These are phyloP conservation scores for Amazona guildingii DNA, from an alignment of 2,113 vertebrate genomes.

Conservation along the genomic window DNA sequence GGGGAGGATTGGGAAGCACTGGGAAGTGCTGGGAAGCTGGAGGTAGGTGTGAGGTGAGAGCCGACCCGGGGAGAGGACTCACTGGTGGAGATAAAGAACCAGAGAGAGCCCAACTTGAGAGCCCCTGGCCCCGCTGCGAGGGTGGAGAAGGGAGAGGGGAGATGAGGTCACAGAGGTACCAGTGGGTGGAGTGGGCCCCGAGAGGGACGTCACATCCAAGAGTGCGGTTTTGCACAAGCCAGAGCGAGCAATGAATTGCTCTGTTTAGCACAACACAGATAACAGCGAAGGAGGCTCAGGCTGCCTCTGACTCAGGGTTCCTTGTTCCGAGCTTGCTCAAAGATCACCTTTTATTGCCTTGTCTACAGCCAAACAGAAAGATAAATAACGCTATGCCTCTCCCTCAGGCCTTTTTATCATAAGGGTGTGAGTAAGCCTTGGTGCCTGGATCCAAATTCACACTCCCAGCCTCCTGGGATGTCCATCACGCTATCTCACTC, in stretches of 20 bases:
- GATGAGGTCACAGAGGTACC: constrained; percentile 49
- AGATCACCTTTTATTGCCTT: constrained; percentile 44
- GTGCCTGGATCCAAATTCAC: neutral
- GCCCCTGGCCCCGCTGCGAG: fast-evolving
- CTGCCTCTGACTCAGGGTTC: constrained; percentile 20
- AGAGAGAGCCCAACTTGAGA: neutral
- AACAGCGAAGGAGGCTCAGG: neutral
- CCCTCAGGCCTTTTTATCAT: neutral
- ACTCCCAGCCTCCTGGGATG: neutral
- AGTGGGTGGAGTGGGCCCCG: neutral
- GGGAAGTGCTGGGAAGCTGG: neutral
- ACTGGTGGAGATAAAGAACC: neutral
- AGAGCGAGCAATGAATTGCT: neutral
- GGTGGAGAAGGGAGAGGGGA: neutral
- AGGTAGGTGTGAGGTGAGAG: neutral
- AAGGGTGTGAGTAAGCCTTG: neutral
- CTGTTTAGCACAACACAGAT: neutral
- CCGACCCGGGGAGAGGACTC: neutral
- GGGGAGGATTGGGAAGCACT: neutral
- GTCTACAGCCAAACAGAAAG: neutral
- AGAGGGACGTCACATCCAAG: constrained; percentile 21
- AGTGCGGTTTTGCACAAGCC: neutral
- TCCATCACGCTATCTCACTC: neutral
- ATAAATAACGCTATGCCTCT: neutral
- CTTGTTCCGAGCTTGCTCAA: neutral